phyloP scores from a whole-genome alignment of 2,797 vertebrate species.

The Acanthopagrus latus region DNA sequence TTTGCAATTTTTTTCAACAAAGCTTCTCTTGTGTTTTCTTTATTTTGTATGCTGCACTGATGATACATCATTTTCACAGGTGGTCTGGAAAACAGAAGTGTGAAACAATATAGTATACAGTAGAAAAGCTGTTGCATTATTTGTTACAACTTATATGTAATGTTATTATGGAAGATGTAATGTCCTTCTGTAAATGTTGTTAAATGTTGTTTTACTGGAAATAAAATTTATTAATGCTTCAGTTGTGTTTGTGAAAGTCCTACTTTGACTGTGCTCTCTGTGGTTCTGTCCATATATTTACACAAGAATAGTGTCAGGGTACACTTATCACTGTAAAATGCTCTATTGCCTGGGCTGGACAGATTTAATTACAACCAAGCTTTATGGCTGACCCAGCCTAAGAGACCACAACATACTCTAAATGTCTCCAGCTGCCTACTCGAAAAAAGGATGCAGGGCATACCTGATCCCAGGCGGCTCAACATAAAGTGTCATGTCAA shows the following conservation, averaged over 20 bases:
- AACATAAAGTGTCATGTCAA: not conserved
- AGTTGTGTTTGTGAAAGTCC: conserved; percentile 19
- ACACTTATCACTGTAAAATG: not conserved
- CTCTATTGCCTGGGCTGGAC: not conserved
- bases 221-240: conserved; percentile 91
- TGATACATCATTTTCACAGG: conserved; percentile 84
- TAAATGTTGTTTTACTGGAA: conserved; percentile 94
- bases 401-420: not conserved
- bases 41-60: conserved; percentile 89
- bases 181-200: conserved; percentile 95
- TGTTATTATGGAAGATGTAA: conserved; percentile 97
- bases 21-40: conserved; percentile 76
- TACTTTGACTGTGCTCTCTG: not conserved
- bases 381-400: not conserved
- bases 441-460: too few relatives aligned
- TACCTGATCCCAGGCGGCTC: too few relatives aligned
- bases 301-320: not conserved
- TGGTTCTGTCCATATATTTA: too few relatives aligned
- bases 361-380: not conserved
- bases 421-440: too few relatives aligned
- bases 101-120: conserved; percentile 88
- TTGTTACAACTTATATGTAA: conserved; percentile 94
- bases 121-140: conserved; percentile 91
- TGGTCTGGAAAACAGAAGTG: conserved; percentile 84
- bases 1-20: conserved; percentile 70